phyloP scores from a whole-genome alignment of 2,797 vertebrate genomes.

The Sebastes diploproa region DNA sequence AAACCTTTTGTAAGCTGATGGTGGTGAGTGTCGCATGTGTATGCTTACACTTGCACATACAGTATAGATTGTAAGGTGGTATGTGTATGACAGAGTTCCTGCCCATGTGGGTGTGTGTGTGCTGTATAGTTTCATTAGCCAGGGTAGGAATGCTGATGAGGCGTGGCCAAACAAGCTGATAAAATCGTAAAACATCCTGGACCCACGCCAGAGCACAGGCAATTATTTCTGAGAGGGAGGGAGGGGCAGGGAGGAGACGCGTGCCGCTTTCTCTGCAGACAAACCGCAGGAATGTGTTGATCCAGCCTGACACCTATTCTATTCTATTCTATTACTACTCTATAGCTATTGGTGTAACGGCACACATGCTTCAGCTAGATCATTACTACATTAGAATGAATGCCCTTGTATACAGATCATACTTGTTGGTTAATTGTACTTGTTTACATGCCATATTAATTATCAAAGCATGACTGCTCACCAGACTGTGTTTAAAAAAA shows the following conservation, averaged over 20 bases:
- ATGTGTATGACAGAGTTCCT: conserved; percentile 13
- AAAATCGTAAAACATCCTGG: conserved; percentile 63
- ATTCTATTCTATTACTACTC: background rate
- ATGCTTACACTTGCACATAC: background rate
- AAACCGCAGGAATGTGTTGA: conserved; percentile 45
- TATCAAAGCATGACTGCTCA: background rate
- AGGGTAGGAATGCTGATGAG: conserved; percentile 64
- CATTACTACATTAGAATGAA: background rate
- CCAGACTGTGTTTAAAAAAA: background rate
- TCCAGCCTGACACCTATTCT: background rate
- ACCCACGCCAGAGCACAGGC: conserved; percentile 57
- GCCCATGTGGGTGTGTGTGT: conserved; percentile 30
- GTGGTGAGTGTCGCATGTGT: background rate
- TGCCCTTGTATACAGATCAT: background rate
- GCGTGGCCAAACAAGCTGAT: conserved; percentile 69
- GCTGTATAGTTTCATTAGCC: conserved; percentile 68
- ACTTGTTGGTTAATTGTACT: background rate
- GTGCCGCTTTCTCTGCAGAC: conserved; percentile 9
- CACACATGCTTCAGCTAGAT: background rate
- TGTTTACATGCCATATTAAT: background rate
- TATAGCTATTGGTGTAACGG: background rate
- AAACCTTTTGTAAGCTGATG: background rate
- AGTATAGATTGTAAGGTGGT: conserved; percentile 11
- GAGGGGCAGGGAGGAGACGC: conserved; percentile 37
- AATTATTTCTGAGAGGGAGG: conserved; percentile 59